Percentiles rank a stretch among this genome's conserved stretches.
These are phyloP conservation scores for Battus philenor DNA, from an alignment of 1,140 invertebrate genomes.

Conservation along the genomic window DNA sequence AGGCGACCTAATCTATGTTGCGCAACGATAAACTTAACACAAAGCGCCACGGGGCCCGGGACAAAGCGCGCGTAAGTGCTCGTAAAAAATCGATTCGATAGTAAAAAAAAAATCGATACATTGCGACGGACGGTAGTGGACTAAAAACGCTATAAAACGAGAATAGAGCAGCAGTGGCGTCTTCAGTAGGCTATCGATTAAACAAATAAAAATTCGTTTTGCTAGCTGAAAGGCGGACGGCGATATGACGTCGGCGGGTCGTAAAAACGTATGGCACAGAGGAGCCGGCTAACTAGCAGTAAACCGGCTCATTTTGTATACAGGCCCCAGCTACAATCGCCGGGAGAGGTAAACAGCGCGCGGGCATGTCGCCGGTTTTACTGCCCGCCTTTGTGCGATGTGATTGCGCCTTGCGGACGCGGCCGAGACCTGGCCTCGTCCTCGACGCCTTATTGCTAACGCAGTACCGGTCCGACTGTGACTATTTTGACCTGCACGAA, in stretches of 20 bases:
- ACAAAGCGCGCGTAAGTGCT: slow-evolving; percentile 64
- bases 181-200: slow-evolving; percentile 71
- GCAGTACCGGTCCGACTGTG: neutral
- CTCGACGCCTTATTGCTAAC: slow-evolving; percentile 18
- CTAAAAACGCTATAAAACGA: slow-evolving; percentile 50
- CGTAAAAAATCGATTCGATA: slow-evolving; percentile 66
- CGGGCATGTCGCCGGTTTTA: slow-evolving; percentile 65
- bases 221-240: slow-evolving; percentile 65
- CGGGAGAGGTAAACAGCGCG: slow-evolving; percentile 57
- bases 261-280: slow-evolving; percentile 72
- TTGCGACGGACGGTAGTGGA: slow-evolving; percentile 48
- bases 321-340: slow-evolving; percentile 63
- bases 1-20: slow-evolving; percentile 39
- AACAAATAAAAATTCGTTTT: slow-evolving; percentile 72
- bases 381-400: slow-evolving; percentile 56
- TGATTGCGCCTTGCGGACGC: slow-evolving; percentile 48
- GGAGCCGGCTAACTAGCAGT: slow-evolving; percentile 68
- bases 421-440: slow-evolving; percentile 27
- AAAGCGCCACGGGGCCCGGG: slow-evolving; percentile 52
- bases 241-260: slow-evolving; percentile 63
- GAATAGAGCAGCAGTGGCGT: slow-evolving; percentile 61
- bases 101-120: slow-evolving; percentile 61
- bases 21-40: slow-evolving; percentile 51
- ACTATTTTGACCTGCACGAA: neutral
- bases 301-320: slow-evolving; percentile 69